Evolutionary conservation across 2,113 vertebrate species (phyloP), one percentile per base, ranked within the genome.

Genomic region (Labeo rohita): DNA sequence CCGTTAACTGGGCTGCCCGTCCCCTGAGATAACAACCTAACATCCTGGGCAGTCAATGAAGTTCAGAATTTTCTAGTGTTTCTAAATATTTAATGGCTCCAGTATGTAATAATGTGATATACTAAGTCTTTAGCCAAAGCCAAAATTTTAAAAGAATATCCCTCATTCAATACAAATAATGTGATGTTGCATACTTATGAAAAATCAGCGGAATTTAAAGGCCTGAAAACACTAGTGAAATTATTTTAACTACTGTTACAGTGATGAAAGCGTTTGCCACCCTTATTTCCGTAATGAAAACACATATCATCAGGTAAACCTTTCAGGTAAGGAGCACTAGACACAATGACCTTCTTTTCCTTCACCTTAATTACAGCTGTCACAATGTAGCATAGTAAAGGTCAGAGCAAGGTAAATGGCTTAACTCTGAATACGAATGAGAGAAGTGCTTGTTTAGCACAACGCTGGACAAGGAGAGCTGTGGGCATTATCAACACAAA

Each of bases 381-480:
- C 39, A 59, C 39, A 61, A 43, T 61, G 56, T 61, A 61, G 54
- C 43, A 2, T 43, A 56, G 54, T 61, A 80, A 80, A 61, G 54
- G 54, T 43, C 77, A 23, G 21, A 43, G 36, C 11, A 43, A 80
- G 4, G 77, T 80, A 61, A 61, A 45, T 80, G 6, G 43, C 54
- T 43, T 79, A 7, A 39, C 18, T 79, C 36, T 61, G 77, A 80
- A 80, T 80, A 80, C 36, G 23, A 61, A 80, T 45, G 18, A 80
- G 54, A 61, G 54, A 61, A 45, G 77, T 61, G 54, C 77, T n/a
- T 45, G 36, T 11, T 45, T 15, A 45, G 54, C 76, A 56, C 16
- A 78, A 59, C 36, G 52, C 52, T 59, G 54, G 34, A 39, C 76
- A 79, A 13, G 3, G 56, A 49, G 21, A 49, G 21, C 18, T 8